Base-by-base conservation (phyloP, 2,113 vertebrate genomes). In the Larimichthys polyactis region DNA sequence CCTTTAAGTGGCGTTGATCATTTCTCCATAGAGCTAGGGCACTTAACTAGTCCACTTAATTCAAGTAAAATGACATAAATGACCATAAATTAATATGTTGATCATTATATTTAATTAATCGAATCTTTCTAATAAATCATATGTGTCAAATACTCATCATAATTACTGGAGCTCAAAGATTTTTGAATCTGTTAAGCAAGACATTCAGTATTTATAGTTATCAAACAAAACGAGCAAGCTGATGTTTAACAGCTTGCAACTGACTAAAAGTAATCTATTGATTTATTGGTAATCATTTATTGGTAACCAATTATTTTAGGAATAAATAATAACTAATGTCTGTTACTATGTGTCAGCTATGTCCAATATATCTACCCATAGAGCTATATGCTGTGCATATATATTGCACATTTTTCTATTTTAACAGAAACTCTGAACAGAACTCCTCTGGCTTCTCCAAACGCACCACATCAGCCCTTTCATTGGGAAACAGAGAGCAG, bases 401-500 rank as follows among this genome's bases (percentile, higher is more conserved):
- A 19, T 69, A 17, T 58, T 10, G 11, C 44, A 64, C 43, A 71
- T 62, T 59, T 44, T 52, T 68, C 24, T 58, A 49, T 62, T 62
- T 16, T 48, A 58, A 19, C 7, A 24, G 7, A 66, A 55, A 52
- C 65, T 49, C 3, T 52, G 44, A 29, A 19, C 36, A 44, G 20
- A 52, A 75, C 14, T 75, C 46, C 10, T 20, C n/a, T 36, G 71
- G 11, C 10, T 69, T n/a, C 40, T 76, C 10, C 14, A 14, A 46
- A 59, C 51, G 74, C 22, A 52, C 77, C 52, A 58, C 19, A 64
- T 75, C 48, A 24, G 46, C 9, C 7, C 17, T 59, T 15, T 71
- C 3, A 19, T 27, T 36, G 36, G 66, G 76, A 65, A 70, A 22
- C 48, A 44, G 4, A 8, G 36, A 70, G 69, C n/a, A 46, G 66